These are phyloP conservation scores for Margarornis squamiger DNA, from an alignment of 2,797 vertebrate genomes.

Conservation along the genomic window DNA sequence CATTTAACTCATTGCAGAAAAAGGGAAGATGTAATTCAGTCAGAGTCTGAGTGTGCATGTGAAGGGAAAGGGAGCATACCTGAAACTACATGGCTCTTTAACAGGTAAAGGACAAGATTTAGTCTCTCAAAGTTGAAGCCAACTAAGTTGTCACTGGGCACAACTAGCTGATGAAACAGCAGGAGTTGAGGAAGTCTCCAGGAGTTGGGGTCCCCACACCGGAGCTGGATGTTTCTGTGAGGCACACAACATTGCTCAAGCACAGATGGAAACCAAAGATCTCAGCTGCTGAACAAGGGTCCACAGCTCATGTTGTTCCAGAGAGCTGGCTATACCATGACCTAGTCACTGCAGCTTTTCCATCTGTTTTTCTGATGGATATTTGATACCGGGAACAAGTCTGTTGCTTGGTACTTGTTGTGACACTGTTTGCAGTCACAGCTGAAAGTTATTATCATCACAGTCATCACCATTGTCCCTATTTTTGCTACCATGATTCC, in stretches of 20 bases:
- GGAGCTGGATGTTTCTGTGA: background rate
- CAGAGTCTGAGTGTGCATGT: background rate
- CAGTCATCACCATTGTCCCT: background rate
- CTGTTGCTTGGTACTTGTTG: background rate
- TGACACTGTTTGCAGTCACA: background rate
- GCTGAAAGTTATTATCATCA: background rate
- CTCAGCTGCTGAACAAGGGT: background rate
- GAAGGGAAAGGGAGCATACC: background rate
- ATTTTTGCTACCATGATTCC: background rate
- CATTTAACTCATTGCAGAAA: background rate
- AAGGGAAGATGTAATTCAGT: background rate
- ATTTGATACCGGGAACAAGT: background rate
- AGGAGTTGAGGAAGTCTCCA: background rate
- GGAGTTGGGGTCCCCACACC: fast-evolving
- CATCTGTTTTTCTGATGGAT: background rate
- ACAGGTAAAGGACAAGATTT: background rate
- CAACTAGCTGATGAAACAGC: background rate
- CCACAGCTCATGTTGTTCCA: background rate
- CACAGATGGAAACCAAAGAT: background rate
- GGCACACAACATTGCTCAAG: background rate
- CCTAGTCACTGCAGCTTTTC: background rate
- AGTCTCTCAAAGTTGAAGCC: background rate
- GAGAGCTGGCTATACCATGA: background rate
- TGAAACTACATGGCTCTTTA: background rate
- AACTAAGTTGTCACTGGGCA: background rate